A percentile compares a stretch with the other conserved stretches of the same genome.
phyloP scores from a whole-genome alignment of 1,140 invertebrate species.

The Lordiphosa mommai region DNA sequence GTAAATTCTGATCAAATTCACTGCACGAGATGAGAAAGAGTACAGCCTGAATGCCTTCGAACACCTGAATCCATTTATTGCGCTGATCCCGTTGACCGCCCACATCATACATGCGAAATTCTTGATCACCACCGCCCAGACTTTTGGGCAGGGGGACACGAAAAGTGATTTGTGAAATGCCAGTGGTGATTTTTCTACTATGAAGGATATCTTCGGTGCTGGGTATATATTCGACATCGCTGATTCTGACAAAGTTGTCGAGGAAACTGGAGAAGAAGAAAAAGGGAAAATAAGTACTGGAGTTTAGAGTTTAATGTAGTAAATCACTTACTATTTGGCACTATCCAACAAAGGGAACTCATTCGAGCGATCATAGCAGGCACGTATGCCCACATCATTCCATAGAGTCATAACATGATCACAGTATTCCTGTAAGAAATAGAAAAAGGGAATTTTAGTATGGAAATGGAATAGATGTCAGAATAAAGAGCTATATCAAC shows the following conservation, averaged over 20 bases:
- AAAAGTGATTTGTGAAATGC: slow-evolving; percentile 88
- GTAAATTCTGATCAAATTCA: slow-evolving; percentile 87
- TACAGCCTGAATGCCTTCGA: slow-evolving; percentile 90
- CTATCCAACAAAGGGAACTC: slow-evolving; percentile 91
- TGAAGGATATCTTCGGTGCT: slow-evolving; percentile 86
- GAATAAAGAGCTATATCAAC: too few species aligned
- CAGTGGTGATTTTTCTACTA: slow-evolving; percentile 85
- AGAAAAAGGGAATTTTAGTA: slow-evolving; percentile 1
- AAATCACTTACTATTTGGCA: slow-evolving; percentile 86
- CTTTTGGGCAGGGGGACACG: slow-evolving; percentile 85
- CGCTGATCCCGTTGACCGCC: slow-evolving; percentile 91
- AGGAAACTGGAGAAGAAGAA: slow-evolving; percentile 82
- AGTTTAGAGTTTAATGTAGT: not conserved
- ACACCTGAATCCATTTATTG: slow-evolving; percentile 92
- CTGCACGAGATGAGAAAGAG: slow-evolving; percentile 89
- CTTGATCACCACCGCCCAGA: slow-evolving; percentile 84
- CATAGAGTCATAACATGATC: slow-evolving; percentile 83
- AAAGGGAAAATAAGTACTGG: not conserved
- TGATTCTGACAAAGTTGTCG: slow-evolving; percentile 83
- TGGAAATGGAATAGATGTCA: not conserved
- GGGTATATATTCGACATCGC: slow-evolving; percentile 83
- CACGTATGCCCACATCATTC: slow-evolving; percentile 85
- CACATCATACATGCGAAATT: slow-evolving; percentile 89
- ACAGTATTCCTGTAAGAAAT: slow-evolving; percentile 84
- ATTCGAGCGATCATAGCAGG: slow-evolving; percentile 86